Percentiles rank a stretch among this genome's conserved stretches.
These are phyloP conservation scores for Dasyprocta punctata DNA, from an alignment of 2,113 vertebrate species.

Conservation along the genomic window DNA sequence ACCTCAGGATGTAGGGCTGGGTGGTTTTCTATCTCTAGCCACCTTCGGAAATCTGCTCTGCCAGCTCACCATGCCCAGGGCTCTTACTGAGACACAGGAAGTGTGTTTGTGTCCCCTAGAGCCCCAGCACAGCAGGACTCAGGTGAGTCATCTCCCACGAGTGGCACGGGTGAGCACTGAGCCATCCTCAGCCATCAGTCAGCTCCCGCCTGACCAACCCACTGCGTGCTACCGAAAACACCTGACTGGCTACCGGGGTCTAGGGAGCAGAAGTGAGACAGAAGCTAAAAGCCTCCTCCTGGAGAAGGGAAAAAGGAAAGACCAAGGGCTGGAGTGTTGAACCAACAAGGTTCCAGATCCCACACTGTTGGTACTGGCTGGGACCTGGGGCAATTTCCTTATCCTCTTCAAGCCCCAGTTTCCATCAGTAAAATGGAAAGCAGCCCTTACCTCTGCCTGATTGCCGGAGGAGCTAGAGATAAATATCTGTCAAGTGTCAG, in stretches of 20 bases:
- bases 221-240: background rate
- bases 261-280: background rate
- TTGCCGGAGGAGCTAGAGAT: background rate
- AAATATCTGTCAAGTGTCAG: background rate
- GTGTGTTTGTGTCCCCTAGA: constrained; percentile 28
- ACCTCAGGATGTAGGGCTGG: background rate
- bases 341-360: background rate
- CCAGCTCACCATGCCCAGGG: constrained; percentile 30
- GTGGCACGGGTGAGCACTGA: background rate
- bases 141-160: constrained; percentile 64
- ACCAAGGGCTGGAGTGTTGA: background rate
- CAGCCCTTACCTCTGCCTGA: background rate
- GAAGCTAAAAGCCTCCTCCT: background rate
- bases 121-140: background rate
- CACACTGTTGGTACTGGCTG: background rate
- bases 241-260: background rate
- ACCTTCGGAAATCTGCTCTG: background rate
- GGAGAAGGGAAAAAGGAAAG: background rate
- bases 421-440: background rate
- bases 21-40: constrained; percentile 24
- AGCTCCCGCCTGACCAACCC: background rate
- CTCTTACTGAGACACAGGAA: constrained; percentile 53
- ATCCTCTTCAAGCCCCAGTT: background rate
- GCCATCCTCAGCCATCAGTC: background rate
- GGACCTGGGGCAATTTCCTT: background rate